These are phyloP conservation scores for Oegoconia quadripuncta DNA, from an alignment of 2,888 invertebrate species.

Conservation along the genomic window DNA sequence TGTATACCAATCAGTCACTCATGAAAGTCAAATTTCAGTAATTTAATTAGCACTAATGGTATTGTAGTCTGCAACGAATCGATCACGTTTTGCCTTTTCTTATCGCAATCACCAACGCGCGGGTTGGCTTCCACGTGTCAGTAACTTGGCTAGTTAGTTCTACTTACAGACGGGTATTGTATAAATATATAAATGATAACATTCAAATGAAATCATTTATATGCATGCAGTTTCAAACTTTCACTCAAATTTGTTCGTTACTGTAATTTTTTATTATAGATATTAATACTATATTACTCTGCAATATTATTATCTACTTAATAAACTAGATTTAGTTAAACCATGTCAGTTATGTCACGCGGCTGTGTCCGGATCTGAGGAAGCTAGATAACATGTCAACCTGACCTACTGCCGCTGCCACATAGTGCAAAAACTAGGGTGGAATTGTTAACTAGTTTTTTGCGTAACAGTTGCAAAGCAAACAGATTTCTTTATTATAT, in stretches of 20 bases:
- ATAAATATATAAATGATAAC: slow-evolving; percentile 39
- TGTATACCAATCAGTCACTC: slow-evolving; percentile 3
- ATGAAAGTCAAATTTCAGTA: slow-evolving; percentile 8
- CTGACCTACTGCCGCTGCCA: slow-evolving; percentile 1
- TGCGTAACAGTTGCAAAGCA: slow-evolving; percentile 7
- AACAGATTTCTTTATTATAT: slow-evolving; percentile 3
- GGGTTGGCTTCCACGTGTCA: slow-evolving; percentile 50
- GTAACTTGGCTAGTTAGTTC: slow-evolving; percentile 17
- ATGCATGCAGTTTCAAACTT: slow-evolving; percentile 10
- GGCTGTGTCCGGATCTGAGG: slow-evolving; percentile 2
- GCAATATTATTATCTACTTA: too few species aligned
- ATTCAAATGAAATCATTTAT: slow-evolving; percentile 9
- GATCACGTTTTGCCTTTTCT: slow-evolving; percentile 47
- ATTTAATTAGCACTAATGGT: slow-evolving; percentile 4
- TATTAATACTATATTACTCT: too few species aligned
- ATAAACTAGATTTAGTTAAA: too few species aligned
- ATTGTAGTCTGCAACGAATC: slow-evolving; percentile 32
- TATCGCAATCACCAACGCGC: slow-evolving; percentile 46
- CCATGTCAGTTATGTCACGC: slow-evolving; percentile 4
- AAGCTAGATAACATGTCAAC: slow-evolving; percentile 3
- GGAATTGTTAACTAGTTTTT: slow-evolving; percentile 7
- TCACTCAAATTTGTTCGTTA: slow-evolving; percentile 1
- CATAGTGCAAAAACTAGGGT: too few species aligned
- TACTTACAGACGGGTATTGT: slow-evolving; percentile 31
- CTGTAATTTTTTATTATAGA: neutral